phyloP scores from a whole-genome alignment of 1,140 invertebrate species.

The Cydia strobilella region DNA sequence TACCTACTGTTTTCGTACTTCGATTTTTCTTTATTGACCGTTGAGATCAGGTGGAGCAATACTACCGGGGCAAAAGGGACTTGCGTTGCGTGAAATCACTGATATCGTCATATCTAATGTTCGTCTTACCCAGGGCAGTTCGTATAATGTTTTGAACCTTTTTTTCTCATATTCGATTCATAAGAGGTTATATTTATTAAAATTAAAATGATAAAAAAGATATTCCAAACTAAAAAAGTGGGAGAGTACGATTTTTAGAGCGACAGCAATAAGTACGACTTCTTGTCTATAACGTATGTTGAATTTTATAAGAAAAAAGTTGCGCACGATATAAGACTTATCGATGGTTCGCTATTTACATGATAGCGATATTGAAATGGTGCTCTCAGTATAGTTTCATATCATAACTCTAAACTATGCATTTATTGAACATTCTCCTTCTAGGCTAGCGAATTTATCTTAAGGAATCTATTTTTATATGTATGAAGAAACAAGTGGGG shows the following conservation, averaged over 20 bases:
- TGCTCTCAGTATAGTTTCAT: conserved; percentile 74
- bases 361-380: conserved; percentile 49
- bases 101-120: too few species aligned
- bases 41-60: too few species aligned
- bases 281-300: conserved; percentile 3
- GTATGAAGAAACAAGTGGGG: conserved; percentile 41
- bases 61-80: too few species aligned
- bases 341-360: not conserved
- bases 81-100: too few species aligned
- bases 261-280: not conserved
- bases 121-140: too few species aligned
- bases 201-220: not conserved
- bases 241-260: not conserved
- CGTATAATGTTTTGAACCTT: too few species aligned
- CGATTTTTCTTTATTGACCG: too few species aligned
- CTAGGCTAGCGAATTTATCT: conserved; percentile 56
- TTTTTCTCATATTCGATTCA: too few species aligned
- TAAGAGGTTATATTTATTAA: not conserved
- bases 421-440: conserved; percentile 67
- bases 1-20: too few species aligned
- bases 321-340: conserved; percentile 23
- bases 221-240: not conserved
- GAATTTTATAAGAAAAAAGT: conserved; percentile 29
- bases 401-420: conserved; percentile 68
- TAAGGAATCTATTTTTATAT: conserved; percentile 73